Conservation (phyloP, 1,140 invertebrate species). For the Drosophila persimilis region DNA sequence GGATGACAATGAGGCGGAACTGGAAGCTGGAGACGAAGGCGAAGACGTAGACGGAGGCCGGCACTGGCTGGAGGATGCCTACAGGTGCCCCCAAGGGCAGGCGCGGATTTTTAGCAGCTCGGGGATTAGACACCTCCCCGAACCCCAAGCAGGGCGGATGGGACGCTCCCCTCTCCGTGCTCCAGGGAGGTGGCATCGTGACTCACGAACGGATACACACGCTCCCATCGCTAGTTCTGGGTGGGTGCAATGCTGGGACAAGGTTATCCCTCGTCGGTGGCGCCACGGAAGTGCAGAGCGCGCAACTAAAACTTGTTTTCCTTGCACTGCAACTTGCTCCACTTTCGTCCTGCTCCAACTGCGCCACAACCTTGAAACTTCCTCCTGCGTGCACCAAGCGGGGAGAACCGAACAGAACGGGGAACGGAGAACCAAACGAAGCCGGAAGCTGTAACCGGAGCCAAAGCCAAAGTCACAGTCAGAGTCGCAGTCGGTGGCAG, state of each 20-base stretch:
- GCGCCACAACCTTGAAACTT: slow-evolving; percentile 70
- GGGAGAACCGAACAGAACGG: slow-evolving; percentile 30
- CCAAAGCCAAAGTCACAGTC: slow-evolving; percentile 43
- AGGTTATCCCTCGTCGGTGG: slow-evolving; percentile 52
- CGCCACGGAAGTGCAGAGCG: slow-evolving; percentile 74
- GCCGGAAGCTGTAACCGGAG: slow-evolving; percentile 54
- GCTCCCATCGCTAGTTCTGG: slow-evolving; percentile 12
- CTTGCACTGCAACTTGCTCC: slow-evolving; percentile 59
- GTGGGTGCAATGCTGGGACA: slow-evolving; percentile 31
- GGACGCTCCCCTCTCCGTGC: too few species aligned
- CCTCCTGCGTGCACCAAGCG: slow-evolving; percentile 31
- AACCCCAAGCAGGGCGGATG: too few species aligned
- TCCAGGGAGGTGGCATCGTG: slow-evolving; percentile 33
- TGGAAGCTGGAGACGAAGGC: slow-evolving; percentile 1
- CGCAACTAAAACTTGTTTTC: slow-evolving; percentile 77
- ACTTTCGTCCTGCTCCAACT: slow-evolving; percentile 21
- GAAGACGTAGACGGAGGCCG: background rate
- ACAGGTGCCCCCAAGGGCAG: slow-evolving; percentile 55
- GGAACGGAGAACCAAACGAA: slow-evolving; percentile 24
- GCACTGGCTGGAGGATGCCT: slow-evolving; percentile 20
- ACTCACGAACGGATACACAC: slow-evolving; percentile 14
- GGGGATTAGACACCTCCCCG: too few species aligned
- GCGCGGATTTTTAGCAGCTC: slow-evolving; percentile 7
- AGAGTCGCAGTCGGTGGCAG: slow-evolving; percentile 2
- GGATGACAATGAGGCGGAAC: slow-evolving; percentile 49